Evolutionary conservation across 2,113 vertebrate species (phyloP).

Genomic region (Cochlearius cochlearius): DNA sequence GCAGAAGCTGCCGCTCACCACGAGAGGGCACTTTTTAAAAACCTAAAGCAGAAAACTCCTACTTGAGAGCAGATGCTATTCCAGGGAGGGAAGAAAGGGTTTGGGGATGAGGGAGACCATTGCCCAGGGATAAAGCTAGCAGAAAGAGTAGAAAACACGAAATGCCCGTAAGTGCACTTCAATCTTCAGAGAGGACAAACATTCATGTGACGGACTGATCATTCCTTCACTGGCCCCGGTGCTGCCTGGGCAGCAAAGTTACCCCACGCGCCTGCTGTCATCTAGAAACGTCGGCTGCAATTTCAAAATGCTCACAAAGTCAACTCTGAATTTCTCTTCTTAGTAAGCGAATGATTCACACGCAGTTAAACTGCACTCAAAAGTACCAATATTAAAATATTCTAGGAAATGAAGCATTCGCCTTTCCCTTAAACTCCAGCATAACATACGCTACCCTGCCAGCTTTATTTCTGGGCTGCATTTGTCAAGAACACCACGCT

Average conservation of each 20-base stretch:
- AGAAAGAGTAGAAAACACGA: not conserved
- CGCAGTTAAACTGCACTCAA: not conserved
- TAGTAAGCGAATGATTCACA: not conserved
- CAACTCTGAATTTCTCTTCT: not conserved
- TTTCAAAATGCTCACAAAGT: not conserved
- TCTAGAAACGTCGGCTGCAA: not conserved
- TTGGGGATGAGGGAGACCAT: not conserved
- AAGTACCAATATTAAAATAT: not conserved
- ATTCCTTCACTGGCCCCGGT: not conserved
- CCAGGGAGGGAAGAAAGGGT: not conserved
- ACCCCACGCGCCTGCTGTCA: not conserved
- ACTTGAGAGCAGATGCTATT: not conserved
- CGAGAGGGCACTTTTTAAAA: conserved; percentile 67
- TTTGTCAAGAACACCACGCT: not conserved
- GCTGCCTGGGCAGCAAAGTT: not conserved
- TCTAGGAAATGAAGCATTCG: not conserved
- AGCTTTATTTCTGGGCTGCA: not conserved
- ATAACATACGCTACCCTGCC: not conserved
- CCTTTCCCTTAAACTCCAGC: not conserved
- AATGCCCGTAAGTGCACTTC: not conserved
- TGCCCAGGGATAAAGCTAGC: not conserved
- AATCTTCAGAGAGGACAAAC: not conserved
- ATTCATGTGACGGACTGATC: not conserved
- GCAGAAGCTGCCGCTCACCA: conserved; percentile 30
- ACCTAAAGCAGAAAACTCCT: not conserved